Percentiles rank a stretch among this genome's conserved stretches.
phyloP scores from a whole-genome alignment of 1,140 invertebrate genomes.

The Cyclina sinensis region DNA sequence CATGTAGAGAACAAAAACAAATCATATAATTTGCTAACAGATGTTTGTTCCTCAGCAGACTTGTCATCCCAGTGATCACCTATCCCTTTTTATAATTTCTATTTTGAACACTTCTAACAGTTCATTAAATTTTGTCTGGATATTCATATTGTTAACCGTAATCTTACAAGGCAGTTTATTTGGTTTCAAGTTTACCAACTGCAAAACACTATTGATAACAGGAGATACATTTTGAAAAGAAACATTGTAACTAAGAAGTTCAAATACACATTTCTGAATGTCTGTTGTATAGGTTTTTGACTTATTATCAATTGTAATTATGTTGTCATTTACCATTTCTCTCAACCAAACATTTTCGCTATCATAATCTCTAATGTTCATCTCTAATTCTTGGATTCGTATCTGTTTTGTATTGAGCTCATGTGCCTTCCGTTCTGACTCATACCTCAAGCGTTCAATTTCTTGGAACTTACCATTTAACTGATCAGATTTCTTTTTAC shows the following conservation, averaged over 20 bases:
- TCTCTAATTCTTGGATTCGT: too few relatives aligned
- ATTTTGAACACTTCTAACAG: background rate
- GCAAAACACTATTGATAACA: too few relatives aligned
- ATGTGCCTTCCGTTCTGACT: too few relatives aligned
- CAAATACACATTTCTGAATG: constrained; percentile 14
- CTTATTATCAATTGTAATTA: background rate
- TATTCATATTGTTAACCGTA: background rate
- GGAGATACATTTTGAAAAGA: background rate
- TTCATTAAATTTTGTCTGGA: background rate
- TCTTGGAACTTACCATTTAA: too few relatives aligned
- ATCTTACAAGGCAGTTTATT: background rate
- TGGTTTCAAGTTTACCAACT: too few relatives aligned
- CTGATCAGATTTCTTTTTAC: too few relatives aligned
- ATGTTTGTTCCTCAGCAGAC: background rate
- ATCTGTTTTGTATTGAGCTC: too few relatives aligned
- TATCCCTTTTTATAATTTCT: too few relatives aligned
- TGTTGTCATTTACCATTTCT: constrained; percentile 27
- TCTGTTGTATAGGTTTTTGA: constrained; percentile 8
- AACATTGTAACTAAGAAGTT: constrained; percentile 2
- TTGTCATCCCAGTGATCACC: too few relatives aligned
- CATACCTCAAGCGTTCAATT: too few relatives aligned
- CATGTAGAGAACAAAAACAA: background rate
- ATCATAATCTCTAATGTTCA: too few relatives aligned
- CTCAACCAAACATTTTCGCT: background rate
- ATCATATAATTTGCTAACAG: background rate